Percentiles rank a stretch among this genome's conserved stretches.
Conservation (phyloP, 2,888 invertebrate genomes). For the Epistrophe eligans region DNA sequence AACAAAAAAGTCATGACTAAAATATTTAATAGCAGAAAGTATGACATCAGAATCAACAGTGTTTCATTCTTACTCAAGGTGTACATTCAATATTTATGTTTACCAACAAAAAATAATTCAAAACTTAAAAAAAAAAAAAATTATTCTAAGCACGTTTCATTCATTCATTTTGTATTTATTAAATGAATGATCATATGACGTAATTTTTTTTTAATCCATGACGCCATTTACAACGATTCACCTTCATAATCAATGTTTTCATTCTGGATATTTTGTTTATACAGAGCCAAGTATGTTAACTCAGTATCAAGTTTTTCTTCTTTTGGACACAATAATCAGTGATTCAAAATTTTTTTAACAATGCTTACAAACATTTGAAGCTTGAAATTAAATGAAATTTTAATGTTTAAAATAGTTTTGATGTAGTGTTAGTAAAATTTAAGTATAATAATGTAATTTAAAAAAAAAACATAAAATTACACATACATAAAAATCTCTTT, state of each 20-base stretch:
- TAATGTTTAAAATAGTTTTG: too few relatives aligned
- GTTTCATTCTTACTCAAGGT: neutral
- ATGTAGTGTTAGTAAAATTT: too few relatives aligned
- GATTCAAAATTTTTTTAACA: neutral
- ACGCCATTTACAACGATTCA: slow-evolving; percentile 7
- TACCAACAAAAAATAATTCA: neutral
- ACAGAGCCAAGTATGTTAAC: neutral
- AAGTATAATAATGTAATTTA: too few relatives aligned
- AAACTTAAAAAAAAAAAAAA: neutral
- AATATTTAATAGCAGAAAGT: too few relatives aligned
- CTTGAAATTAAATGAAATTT: too few relatives aligned
- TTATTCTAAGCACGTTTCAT: neutral
- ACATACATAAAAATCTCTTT: too few relatives aligned
- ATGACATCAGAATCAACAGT: neutral
- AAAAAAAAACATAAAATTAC: too few relatives aligned
- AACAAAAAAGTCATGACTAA: too few relatives aligned
- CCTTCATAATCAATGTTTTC: slow-evolving; percentile 7
- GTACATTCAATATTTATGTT: neutral
- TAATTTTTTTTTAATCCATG: neutral
- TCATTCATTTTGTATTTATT: neutral
- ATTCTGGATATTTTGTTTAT: slow-evolving; percentile 1
- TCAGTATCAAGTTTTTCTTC: neutral
- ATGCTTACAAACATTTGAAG: too few relatives aligned
- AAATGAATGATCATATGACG: neutral
- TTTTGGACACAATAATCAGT: neutral